Evolutionary conservation across 2,797 vertebrate species (phyloP).

Genomic region (Enteromius afrohamiltoni): DNA sequence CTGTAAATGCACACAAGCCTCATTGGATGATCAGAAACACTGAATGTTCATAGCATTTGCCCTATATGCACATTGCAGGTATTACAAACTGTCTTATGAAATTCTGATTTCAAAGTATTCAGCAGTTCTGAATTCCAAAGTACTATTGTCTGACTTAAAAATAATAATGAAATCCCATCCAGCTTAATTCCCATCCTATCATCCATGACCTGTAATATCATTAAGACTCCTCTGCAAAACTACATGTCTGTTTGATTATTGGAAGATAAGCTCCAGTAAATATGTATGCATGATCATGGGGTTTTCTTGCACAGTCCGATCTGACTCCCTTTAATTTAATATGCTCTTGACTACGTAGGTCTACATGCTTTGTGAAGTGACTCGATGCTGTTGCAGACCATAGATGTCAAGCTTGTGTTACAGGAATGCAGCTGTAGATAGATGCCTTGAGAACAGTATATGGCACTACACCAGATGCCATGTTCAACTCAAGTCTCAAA

Average conservation of each 20-base stretch:
- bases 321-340: constrained; percentile 57
- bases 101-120: neutral
- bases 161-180: neutral
- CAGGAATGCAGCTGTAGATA: constrained; percentile 67
- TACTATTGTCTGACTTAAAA: neutral
- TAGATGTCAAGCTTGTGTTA: constrained; percentile 63
- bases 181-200: neutral
- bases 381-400: constrained; percentile 65
- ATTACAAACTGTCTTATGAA: neutral
- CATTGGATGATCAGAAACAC: neutral
- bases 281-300: constrained; percentile 58
- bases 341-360: constrained; percentile 45
- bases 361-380: constrained; percentile 58
- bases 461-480: constrained; percentile 44
- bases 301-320: constrained; percentile 55
- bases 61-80: neutral
- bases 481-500: constrained; percentile 46
- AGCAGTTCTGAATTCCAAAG: neutral
- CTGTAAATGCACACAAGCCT: neutral
- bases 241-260: constrained; percentile 62
- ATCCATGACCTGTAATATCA: constrained; percentile 13
- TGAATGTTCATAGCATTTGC: neutral
- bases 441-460: constrained; percentile 42
- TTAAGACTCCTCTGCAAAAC: constrained; percentile 21
- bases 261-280: constrained; percentile 51